Conservation (phyloP, 2,888 invertebrate species). For the Euplagia quadripunctaria region DNA sequence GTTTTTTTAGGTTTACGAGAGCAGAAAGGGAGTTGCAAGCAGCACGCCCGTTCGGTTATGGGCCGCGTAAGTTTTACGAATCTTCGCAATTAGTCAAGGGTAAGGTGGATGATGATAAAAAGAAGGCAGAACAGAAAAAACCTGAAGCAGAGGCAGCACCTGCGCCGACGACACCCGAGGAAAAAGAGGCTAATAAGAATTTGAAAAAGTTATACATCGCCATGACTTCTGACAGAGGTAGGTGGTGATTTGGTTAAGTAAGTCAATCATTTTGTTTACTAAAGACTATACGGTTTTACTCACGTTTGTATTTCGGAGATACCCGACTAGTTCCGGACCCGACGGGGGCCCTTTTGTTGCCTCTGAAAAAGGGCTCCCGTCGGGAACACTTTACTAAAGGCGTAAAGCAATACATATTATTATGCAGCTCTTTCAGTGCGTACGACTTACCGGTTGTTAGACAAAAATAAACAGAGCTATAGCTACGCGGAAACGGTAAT, state of each 20-base stretch:
- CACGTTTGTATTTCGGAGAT: too few relatives aligned
- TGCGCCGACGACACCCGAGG: constrained; percentile 51
- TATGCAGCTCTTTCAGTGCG: too few relatives aligned
- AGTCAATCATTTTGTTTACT: too few relatives aligned
- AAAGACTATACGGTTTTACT: too few relatives aligned
- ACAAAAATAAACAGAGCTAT: too few relatives aligned
- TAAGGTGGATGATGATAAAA: constrained; percentile 49
- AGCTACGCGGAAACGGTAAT: too few relatives aligned
- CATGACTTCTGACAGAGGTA: constrained; percentile 91
- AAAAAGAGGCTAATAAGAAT: constrained; percentile 61
- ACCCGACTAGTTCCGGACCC: too few relatives aligned
- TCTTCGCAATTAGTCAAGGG: constrained; percentile 68
- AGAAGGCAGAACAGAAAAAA: constrained; percentile 4
- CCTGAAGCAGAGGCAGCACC: constrained; percentile 65
- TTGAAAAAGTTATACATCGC: constrained; percentile 87
- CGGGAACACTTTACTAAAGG: too few relatives aligned
- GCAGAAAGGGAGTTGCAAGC: constrained; percentile 91
- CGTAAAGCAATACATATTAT: too few relatives aligned
- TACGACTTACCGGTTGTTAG: too few relatives aligned
- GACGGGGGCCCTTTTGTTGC: too few relatives aligned
- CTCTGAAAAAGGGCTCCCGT: too few relatives aligned
- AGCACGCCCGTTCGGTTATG: constrained; percentile 91
- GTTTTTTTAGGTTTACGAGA: constrained; percentile 88
- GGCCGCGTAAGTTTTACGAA: constrained; percentile 90
- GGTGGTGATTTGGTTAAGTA: not conserved